Evolutionary conservation across 2,888 invertebrate genomes (phyloP), one percentile per base, ranked within the genome.

Genomic region (Lasioglossum leucozonium): DNA sequence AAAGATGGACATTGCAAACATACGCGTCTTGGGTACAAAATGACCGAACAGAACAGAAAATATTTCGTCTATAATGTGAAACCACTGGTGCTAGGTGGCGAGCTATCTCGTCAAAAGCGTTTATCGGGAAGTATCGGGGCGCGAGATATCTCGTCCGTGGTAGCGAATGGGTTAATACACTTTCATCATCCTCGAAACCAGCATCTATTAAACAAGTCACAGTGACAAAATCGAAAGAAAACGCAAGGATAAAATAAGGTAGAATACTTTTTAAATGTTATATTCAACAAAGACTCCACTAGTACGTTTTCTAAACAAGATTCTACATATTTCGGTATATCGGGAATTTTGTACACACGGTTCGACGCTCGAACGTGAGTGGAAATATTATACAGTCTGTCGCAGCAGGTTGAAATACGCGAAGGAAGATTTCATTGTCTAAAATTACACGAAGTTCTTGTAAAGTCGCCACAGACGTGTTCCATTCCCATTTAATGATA

Each of bases 401-500:
- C 81, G 79, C 0, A 89, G 58, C 6, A 77, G 62, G 62, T 88
- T 90, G 30, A 90, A 37, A 30, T 90, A 85, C 5, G 84, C 76
- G 40, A 89, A 37, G 2, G 85, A 73, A 10, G 75, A 79, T 55
- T 86, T 89, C 4, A 86, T 69, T 40, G 84, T 79, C 86, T 90
- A 62, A 8, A 91, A 85, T 65, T 40, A 34, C 18, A 77, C 0
- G 13, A 37, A n/a, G 13, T 40, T 40, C 16, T 55, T 5, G 26
- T 51, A 8, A 47, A 76, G 8, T 34, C 37, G 30, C 11, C n/a
- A 4, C 40, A 4, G 34, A 34, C 37, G 4, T 30, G 5, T 37
- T 11, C 22, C 0, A 40, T 40, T 37, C 37, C 18, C 30, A 44
- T 44, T 16, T 18, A n/a, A 37, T 3, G 37, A 22, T 22, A 18